Conservation (phyloP, 2,113 vertebrate species). For the Oryzias melastigma region DNA sequence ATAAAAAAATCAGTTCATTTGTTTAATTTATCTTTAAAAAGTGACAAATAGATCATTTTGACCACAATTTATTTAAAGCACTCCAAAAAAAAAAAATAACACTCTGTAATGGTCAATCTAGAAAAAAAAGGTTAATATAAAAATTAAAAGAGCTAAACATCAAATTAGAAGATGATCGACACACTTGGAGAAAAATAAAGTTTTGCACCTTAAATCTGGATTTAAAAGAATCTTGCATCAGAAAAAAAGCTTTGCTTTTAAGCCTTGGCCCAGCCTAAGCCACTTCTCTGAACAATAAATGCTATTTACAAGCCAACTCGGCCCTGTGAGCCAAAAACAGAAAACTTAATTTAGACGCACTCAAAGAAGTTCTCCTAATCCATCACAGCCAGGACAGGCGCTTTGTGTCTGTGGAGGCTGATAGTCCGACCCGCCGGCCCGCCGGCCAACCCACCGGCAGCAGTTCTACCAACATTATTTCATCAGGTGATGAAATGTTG, state of each 20-base stretch:
- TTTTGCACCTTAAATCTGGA: background rate
- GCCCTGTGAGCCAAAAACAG: constrained; percentile 2
- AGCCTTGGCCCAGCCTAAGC: constrained; percentile 29
- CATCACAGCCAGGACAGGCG: background rate
- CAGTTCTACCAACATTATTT: background rate
- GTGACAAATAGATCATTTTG: too few species aligned
- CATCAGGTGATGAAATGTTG: background rate
- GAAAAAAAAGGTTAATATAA: too few species aligned
- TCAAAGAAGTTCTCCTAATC: background rate
- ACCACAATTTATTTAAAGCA: too few species aligned
- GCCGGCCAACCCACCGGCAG: too few species aligned
- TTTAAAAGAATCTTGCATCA: background rate
- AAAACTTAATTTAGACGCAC: background rate
- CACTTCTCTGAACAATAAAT: constrained; percentile 29
- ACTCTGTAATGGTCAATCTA: too few species aligned
- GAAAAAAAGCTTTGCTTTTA: constrained; percentile 24
- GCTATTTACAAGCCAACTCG: constrained; percentile 3
- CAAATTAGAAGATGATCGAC: background rate
- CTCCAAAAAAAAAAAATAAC: too few species aligned
- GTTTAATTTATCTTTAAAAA: too few species aligned
- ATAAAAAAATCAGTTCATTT: too few species aligned
- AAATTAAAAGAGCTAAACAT: background rate
- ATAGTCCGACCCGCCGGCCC: background rate
- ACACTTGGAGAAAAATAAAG: constrained; percentile 2
- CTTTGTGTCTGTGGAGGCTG: background rate